Percentiles rank a stretch among this genome's conserved stretches.
Conservation (phyloP, 2,797 vertebrate species). For the Aplochiton taeniatus region DNA sequence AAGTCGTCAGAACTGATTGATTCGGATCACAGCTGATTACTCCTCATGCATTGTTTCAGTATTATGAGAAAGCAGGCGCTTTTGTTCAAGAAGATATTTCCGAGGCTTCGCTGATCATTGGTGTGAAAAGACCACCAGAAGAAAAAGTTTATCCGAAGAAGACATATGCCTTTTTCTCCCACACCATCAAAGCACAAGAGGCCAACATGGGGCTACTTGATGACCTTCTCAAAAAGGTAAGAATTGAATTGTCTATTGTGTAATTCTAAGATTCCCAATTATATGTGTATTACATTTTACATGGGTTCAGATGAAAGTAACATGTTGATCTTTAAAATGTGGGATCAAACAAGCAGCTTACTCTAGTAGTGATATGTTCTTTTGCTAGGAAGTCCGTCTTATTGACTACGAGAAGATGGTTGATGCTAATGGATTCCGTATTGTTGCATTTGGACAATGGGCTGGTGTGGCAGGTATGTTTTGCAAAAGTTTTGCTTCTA, state of each 20-base stretch:
- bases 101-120: constrained; percentile 89
- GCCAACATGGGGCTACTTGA: constrained; percentile 95
- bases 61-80: constrained; percentile 90
- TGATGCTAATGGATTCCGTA: constrained; percentile 86
- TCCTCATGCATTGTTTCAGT: constrained; percentile 63
- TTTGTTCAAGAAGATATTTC: constrained; percentile 94
- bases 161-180: constrained; percentile 97
- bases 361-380: not conserved
- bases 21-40: not conserved
- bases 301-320: too few relatives aligned
- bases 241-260: not conserved
- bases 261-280: not conserved
- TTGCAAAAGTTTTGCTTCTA: not conserved
- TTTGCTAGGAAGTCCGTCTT: constrained; percentile 87
- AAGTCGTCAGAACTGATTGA: too few relatives aligned
- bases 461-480: constrained; percentile 92
- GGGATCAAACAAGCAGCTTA: too few relatives aligned
- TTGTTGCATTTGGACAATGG: constrained; percentile 98
- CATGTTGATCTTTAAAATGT: too few relatives aligned
- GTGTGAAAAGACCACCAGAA: constrained; percentile 92
- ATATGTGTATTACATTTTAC: too few relatives aligned
- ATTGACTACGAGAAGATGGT: constrained; percentile 99
- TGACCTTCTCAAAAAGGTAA: constrained; percentile 90
- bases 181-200: constrained; percentile 98
- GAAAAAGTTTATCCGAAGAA: constrained; percentile 89